Conservation (phyloP, 2,797 vertebrate genomes). For the Prionace glauca region DNA sequence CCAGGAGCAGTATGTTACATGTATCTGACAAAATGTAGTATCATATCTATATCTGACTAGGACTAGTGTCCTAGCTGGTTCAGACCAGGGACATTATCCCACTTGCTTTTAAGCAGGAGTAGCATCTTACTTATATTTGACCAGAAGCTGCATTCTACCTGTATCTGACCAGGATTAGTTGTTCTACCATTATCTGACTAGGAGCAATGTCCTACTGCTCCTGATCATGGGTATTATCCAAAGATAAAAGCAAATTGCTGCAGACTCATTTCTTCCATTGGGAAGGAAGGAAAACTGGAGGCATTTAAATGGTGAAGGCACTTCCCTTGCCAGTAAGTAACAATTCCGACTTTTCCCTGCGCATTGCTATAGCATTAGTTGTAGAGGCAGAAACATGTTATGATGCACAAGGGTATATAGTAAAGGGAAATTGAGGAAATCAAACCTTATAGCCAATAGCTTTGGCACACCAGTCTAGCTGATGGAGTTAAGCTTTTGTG, state of each 20-base stretch:
- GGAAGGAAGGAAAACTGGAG: neutral
- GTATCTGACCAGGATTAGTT: too few species aligned
- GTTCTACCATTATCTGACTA: too few species aligned
- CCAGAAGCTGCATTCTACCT: neutral
- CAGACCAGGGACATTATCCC: too few species aligned
- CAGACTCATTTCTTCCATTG: neutral
- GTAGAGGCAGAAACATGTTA: neutral
- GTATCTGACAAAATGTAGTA: neutral
- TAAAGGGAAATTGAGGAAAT: neutral
- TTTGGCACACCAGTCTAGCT: neutral
- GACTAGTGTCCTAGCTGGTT: too few species aligned
- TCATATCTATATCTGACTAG: too few species aligned
- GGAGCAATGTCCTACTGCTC: neutral
- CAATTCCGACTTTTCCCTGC: neutral
- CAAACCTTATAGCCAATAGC: neutral
- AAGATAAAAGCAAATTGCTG: too few species aligned
- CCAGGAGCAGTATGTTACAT: neutral
- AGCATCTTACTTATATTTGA: too few species aligned
- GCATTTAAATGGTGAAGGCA: neutral
- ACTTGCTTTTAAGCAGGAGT: too few species aligned
- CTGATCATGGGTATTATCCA: too few species aligned
- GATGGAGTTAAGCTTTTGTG: neutral
- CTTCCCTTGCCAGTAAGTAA: neutral
- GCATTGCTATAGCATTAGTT: neutral
- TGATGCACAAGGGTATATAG: neutral